Percentiles rank a stretch among this genome's conserved stretches.
These are phyloP conservation scores for Meleagris gallopavo DNA, from an alignment of 2,113 vertebrate genomes.

Conservation along the genomic window DNA sequence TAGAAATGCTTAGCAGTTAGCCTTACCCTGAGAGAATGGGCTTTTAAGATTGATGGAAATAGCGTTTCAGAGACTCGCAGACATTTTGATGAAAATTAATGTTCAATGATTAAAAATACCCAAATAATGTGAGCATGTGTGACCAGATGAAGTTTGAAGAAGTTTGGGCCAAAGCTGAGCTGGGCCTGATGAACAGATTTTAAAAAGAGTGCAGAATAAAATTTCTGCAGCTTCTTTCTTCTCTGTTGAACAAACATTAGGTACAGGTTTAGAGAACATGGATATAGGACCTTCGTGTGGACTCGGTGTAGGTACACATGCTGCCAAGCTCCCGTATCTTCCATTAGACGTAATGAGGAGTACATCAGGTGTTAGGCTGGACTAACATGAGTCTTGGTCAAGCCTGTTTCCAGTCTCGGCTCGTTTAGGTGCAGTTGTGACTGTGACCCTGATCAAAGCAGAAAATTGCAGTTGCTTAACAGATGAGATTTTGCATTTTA, in stretches of 20 bases:
- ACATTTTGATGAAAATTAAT: background rate
- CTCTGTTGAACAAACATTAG: background rate
- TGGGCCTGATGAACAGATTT: background rate
- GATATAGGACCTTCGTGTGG: background rate
- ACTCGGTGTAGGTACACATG: background rate
- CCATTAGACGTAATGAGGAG: background rate
- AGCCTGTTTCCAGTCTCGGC: background rate
- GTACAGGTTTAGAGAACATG: rapidly evolving
- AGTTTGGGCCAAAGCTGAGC: background rate
- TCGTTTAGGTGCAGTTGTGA: background rate
- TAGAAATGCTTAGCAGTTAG: background rate
- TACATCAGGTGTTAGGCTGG: background rate
- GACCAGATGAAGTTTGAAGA: background rate
- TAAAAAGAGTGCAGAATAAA: background rate
- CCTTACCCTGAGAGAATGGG: background rate
- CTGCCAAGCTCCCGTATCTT: background rate
- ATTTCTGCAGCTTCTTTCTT: background rate
- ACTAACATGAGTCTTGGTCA: background rate
- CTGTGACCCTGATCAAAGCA: slow-evolving; percentile 22
- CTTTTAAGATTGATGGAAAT: background rate
- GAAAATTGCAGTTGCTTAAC: slow-evolving; percentile 12
- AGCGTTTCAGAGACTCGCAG: background rate
- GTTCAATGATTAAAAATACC: background rate
- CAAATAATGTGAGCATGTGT: rapidly evolving
- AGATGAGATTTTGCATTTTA: slow-evolving; percentile 35